Evolutionary conservation across 2,888 invertebrate species (phyloP), one percentile per base, ranked within the genome.

Genomic region (Cistogaster globosa): DNA sequence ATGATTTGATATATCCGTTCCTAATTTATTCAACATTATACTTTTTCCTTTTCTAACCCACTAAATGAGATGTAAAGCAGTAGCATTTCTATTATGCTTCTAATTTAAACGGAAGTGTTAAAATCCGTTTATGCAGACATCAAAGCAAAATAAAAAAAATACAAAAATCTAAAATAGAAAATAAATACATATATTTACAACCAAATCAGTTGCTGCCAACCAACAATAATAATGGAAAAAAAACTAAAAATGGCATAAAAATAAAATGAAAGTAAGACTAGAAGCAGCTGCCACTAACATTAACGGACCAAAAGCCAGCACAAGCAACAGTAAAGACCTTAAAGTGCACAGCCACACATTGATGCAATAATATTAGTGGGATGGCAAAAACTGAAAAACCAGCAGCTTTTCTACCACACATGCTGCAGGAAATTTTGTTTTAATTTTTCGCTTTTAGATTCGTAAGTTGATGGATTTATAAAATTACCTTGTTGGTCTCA

Each of bases 221-320:
- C 26, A 26, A 45, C 16, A 32, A 20, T 22, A 57, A 42, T 4
- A n/a, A 45, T 38, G 16, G 9, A 53, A 26, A 12, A 4, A 1
- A 57, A 9, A 45, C n/a, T 57, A 26, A 26, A 26, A 26, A 42
- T 42, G 42, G 42, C 42, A 71, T 9, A 0, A 2, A 26, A 20
- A 26, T 16, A 51, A 63, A 14, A 18, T 22, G 4, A 57, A 58
- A 53, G 48, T n/a, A 26, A 32, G 12, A 22, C 0, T 5, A 32
- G 32, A 32, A 83, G 45, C 78, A 69, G 79, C 79, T 72, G 77
- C 71, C 53, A 83, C 62, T 72, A 60, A 45, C 65, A 67, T 65
- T 77, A 77, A 67, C 76, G 20, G 32, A 72, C 55, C 38, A 45
- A 38, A 60, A 74, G 32, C 4, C 9, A 63, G 26, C 5, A 14